These are phyloP conservation scores for Eutrigla gurnardus DNA, from an alignment of 2,797 vertebrate genomes.

Conservation along the genomic window DNA sequence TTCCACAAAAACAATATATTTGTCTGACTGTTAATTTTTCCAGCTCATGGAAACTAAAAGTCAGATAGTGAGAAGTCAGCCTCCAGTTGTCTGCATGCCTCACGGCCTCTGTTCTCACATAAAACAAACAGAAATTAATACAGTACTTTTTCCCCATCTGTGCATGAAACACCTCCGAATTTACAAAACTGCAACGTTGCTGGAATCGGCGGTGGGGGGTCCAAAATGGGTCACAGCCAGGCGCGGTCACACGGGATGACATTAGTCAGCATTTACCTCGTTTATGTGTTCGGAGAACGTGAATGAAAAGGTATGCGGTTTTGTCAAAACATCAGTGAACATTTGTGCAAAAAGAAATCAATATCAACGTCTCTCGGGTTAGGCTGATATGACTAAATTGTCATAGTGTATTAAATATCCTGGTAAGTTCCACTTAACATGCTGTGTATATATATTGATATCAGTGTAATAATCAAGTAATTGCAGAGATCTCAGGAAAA, in stretches of 20 bases:
- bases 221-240: slow-evolving; percentile 54
- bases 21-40: slow-evolving; percentile 48
- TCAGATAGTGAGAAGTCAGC: slow-evolving; percentile 15
- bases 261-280: slow-evolving; percentile 35
- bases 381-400: neutral
- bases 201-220: slow-evolving; percentile 31
- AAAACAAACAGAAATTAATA: slow-evolving; percentile 27
- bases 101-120: slow-evolving; percentile 15
- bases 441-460: neutral
- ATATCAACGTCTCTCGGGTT: too few species aligned
- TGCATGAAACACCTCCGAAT: slow-evolving; percentile 14
- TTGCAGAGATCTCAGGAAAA: neutral
- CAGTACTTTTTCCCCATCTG: slow-evolving; percentile 11
- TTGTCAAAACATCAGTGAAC: slow-evolving; percentile 21
- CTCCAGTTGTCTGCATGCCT: slow-evolving; percentile 13
- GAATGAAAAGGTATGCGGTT: slow-evolving; percentile 16
- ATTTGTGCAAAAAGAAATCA: neutral
- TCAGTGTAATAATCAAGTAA: neutral
- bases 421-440: neutral
- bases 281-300: slow-evolving; percentile 19
- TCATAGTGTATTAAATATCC: neutral
- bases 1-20: slow-evolving; percentile 33
- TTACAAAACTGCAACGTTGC: slow-evolving; percentile 34
- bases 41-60: neutral
- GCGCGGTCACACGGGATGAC: slow-evolving; percentile 2